Evolutionary conservation across 2,888 invertebrate species (phyloP).

Genomic region (Ormyrus thymus): DNA sequence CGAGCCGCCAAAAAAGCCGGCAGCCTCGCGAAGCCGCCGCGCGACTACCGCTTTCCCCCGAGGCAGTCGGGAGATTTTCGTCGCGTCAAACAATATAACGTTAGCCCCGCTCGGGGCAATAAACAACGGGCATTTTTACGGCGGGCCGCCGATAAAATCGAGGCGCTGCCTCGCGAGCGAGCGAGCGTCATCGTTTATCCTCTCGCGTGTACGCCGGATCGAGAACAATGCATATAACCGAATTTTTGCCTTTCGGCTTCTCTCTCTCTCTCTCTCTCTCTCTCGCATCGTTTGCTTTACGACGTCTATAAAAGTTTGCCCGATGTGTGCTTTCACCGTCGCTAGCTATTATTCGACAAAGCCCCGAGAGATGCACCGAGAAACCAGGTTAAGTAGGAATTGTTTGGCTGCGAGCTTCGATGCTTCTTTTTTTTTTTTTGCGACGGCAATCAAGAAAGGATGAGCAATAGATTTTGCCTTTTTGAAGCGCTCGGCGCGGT

Average conservation of each 20-base stretch:
- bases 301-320: slow-evolving; percentile 48
- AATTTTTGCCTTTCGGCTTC: slow-evolving; percentile 36
- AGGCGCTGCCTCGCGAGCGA: background rate
- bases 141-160: slow-evolving; percentile 48
- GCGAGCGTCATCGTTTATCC: slow-evolving; percentile 44
- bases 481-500: no score
- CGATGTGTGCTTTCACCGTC: slow-evolving; percentile 46
- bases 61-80: background rate
- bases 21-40: background rate
- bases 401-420: slow-evolving; percentile 17
- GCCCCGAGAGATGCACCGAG: background rate
- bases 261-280: slow-evolving; percentile 41
- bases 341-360: slow-evolving; percentile 11
- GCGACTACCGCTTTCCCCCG: no score
- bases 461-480: no score
- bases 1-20: no score
- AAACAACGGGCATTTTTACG: slow-evolving; percentile 47
- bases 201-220: background rate
- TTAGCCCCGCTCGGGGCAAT: slow-evolving; percentile 4
- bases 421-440: no score
- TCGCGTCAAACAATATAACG: background rate
- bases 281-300: slow-evolving; percentile 46
- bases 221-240: slow-evolving; percentile 38
- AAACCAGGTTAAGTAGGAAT: slow-evolving; percentile 49
- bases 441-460: no score